Conservation (phyloP, 2,113 vertebrate genomes). For the Clarias gariepinus region DNA sequence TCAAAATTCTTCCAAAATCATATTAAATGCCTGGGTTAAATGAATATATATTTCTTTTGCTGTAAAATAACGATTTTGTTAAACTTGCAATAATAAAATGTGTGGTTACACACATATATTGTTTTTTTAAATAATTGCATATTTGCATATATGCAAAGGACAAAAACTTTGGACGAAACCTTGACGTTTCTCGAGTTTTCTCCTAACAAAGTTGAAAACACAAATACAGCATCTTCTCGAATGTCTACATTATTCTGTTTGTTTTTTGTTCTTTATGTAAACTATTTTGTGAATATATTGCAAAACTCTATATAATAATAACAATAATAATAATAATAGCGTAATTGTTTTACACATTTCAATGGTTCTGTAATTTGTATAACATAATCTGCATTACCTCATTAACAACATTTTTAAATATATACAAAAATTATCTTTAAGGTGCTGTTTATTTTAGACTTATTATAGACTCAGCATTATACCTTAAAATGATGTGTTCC, state of each 20-base stretch:
- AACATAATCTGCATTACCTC: not conserved
- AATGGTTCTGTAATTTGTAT: not conserved
- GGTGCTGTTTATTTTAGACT: not conserved
- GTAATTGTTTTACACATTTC: too few species aligned
- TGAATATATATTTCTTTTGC: not conserved
- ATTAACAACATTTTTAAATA: not conserved
- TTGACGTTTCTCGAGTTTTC: not conserved
- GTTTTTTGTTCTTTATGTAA: not conserved
- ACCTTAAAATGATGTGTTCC: not conserved
- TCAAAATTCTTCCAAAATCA: not conserved
- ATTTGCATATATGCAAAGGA: too few species aligned
- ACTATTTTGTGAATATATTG: not conserved
- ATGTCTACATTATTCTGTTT: not conserved
- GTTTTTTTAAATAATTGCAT: not conserved
- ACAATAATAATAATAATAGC: too few species aligned
- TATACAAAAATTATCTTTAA: not conserved
- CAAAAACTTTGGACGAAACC: too few species aligned
- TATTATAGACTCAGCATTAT: not conserved
- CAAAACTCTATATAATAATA: too few species aligned
- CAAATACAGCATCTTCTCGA: too few species aligned
- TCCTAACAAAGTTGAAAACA: too few species aligned
- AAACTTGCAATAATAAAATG: not conserved
- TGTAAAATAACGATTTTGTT: not conserved
- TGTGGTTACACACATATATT: too few species aligned
- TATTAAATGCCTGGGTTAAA: too few species aligned